phyloP scores from a whole-genome alignment of 23 tunicate species.

The Botrylloides violaceus region DNA sequence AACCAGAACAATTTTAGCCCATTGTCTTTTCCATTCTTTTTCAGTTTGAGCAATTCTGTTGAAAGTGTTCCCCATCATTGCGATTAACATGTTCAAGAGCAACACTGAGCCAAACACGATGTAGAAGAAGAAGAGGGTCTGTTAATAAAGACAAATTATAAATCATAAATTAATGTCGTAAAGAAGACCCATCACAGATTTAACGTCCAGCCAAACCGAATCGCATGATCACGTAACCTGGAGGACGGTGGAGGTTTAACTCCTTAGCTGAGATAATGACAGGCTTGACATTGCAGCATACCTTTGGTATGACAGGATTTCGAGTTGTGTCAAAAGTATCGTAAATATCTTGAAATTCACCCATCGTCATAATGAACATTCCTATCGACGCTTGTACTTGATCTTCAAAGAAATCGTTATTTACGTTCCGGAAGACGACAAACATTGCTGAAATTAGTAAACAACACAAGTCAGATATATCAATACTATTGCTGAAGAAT shows the following conservation, averaged over 20 bases:
- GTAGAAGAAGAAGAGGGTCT: conserved; percentile 67
- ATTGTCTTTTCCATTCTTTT: conserved; percentile 97
- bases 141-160: conserved; percentile 7
- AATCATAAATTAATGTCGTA: no score
- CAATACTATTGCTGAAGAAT: no score
- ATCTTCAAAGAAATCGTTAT: conserved; percentile 38
- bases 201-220: background rate
- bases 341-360: conserved; percentile 78
- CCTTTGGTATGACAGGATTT: conserved; percentile 67
- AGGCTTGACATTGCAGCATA: no score
- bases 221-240: background rate
- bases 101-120: conserved; percentile 53
- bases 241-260: no score
- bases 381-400: conserved; percentile 57
- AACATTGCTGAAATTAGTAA: conserved; percentile 67
- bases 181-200: no score
- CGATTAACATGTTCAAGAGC: conserved; percentile 75
- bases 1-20: conserved; percentile 94
- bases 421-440: conserved; percentile 57
- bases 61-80: conserved; percentile 91
- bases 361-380: conserved; percentile 84
- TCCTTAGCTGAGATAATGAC: no score
- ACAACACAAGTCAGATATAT: background rate
- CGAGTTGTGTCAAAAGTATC: conserved; percentile 53
- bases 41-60: conserved; percentile 65